Evolutionary conservation across 2,888 invertebrate species (phyloP), one percentile per base, ranked within the genome.

Genomic region (Latrodectus hesperus): DNA sequence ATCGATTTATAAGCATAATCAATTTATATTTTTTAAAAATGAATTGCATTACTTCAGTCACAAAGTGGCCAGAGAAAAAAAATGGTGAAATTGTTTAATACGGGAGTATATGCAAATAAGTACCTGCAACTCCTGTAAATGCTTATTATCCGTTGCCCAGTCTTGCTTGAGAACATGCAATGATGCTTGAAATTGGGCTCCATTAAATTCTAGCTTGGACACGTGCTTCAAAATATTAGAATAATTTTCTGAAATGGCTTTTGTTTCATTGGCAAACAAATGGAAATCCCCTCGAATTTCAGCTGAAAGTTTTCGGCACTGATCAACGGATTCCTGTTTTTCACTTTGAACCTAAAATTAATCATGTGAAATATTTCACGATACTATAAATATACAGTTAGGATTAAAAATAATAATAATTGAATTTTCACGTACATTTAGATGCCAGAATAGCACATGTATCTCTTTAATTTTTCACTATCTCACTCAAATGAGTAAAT

Each of bases 131-230:
- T 84, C 71, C 51, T 52, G 16, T 26, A 89, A 79, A 49, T 65
- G 67, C 17, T 51, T 67, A 4, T 55, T 87, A n/a, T 87, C 86
- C 22, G 94, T 2, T 95, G 94, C 71, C 91, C 96, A 95, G 91
- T 96, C 95, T 91, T 96, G 96, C 89, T 95, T 95, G 89, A 96
- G 92, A 90, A 96, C 93, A 53, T 95, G 95, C n/a, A 96, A 93
- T 85, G 96, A 95, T 0, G 96, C 95, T 79, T 94, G 94, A 68
- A 95, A 93, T 92, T 96, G 95, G 0, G 96, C 95, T 84, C 95
- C 94, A 91, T 95, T 95, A 81, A 96, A 94, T 91, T 96, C 96
- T 90, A 97, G 92, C 91, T 96, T 95, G 0, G 96, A 95, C 84
- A 97, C 95, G 10, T 89, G 89, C 86, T 89, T 90, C 70, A 78